Conservation (phyloP, 1,140 invertebrate species). For the Leptestheria dahalacensis region DNA sequence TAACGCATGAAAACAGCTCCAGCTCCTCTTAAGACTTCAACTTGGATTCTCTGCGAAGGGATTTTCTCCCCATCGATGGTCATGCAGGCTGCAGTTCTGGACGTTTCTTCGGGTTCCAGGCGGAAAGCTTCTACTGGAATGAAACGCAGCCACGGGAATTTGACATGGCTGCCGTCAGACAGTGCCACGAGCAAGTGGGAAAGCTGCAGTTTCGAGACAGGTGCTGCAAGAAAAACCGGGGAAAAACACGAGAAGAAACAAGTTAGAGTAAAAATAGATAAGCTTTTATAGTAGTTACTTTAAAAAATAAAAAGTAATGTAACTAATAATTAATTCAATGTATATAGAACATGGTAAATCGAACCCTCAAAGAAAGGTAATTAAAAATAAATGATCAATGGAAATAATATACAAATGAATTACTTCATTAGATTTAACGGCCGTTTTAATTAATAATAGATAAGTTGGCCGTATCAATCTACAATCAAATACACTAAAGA, state of each 20-base stretch:
- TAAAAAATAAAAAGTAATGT: too few species aligned
- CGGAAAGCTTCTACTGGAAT: conserved; percentile 74
- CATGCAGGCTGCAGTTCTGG: conserved; percentile 45
- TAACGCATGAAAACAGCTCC: conserved; percentile 13
- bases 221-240: neutral
- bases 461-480: too few species aligned
- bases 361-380: too few species aligned
- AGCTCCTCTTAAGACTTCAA: conserved; percentile 54
- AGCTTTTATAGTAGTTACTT: too few species aligned
- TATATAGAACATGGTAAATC: too few species aligned
- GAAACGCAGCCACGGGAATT: conserved; percentile 40
- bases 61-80: conserved; percentile 83
- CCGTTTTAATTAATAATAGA: too few species aligned
- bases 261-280: neutral
- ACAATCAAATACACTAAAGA: too few species aligned
- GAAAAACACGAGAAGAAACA: neutral
- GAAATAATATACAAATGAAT: too few species aligned
- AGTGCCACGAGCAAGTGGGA: conserved; percentile 24
- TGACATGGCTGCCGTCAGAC: conserved; percentile 52
- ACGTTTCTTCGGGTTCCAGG: conserved; percentile 55
- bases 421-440: too few species aligned
- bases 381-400: too few species aligned
- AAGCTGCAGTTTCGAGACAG: neutral
- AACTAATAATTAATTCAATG: too few species aligned
- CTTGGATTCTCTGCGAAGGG: conserved; percentile 66